A percentile compares a stretch with the other conserved stretches of the same genome.
Evolutionary conservation across 2,113 vertebrate species (phyloP).

Genomic region (Callospermophilus lateralis): DNA sequence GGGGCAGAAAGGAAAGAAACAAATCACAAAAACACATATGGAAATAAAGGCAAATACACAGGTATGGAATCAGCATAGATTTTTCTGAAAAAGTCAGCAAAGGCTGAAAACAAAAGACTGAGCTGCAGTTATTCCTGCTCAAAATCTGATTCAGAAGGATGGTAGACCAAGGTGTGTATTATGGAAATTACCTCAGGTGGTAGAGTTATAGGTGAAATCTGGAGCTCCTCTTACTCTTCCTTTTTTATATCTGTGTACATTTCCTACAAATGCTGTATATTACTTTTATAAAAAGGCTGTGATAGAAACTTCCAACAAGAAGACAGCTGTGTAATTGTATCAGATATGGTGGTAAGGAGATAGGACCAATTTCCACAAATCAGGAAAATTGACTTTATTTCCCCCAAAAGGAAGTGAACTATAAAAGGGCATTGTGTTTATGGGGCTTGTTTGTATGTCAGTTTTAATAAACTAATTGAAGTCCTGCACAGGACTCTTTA

Average conservation of each 20-base stretch:
- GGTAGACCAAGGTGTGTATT: neutral
- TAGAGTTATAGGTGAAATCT: neutral
- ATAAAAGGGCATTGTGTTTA: neutral
- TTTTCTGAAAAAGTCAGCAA: neutral
- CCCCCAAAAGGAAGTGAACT: slow-evolving; percentile 4
- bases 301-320: neutral
- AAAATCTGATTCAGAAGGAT: neutral
- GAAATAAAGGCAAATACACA: neutral
- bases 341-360: neutral
- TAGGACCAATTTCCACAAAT: neutral
- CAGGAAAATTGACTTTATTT: slow-evolving; percentile 13
- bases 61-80: neutral
- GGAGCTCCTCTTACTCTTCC: neutral
- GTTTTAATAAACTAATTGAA: neutral
- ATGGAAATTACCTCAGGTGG: neutral
- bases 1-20: neutral
- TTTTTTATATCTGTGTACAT: neutral
- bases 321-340: neutral
- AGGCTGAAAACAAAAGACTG: neutral
- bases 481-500: neutral
- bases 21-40: neutral
- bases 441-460: slow-evolving; percentile 31
- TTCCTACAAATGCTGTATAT: neutral
- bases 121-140: neutral
- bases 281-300: neutral